A percentile compares a stretch with the other conserved stretches of the same genome.
phyloP scores from a whole-genome alignment of 2,888 invertebrate genomes.

The Clistopyga incitator region DNA sequence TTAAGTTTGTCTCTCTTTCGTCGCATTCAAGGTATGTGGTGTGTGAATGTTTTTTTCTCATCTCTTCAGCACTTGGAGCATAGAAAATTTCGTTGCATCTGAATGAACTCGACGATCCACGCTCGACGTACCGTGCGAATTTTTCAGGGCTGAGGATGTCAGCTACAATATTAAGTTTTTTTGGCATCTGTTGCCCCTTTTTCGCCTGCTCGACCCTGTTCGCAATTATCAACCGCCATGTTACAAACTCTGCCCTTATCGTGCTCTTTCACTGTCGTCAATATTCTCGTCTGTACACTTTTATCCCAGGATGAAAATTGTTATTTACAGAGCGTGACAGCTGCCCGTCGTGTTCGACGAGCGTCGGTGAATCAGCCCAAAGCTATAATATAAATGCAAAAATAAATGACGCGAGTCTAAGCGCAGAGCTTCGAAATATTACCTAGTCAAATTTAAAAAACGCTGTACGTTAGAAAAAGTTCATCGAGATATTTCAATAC shows the following conservation, averaged over 20 bases:
- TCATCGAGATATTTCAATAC: no score
- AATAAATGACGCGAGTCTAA: no score
- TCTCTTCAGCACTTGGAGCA: neutral
- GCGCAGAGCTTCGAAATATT: no score
- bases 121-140: neutral
- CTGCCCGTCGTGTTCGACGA: neutral
- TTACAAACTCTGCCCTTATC: neutral
- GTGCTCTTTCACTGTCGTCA: neutral
- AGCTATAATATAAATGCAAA: no score
- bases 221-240: neutral
- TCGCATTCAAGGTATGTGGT: no score
- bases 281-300: neutral
- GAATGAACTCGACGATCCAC: neutral
- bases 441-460: neutral
- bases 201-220: neutral
- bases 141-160: neutral
- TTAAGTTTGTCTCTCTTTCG: no score
- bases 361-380: neutral
- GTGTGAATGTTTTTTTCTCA: no score
- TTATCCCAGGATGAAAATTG: constrained; percentile 5
- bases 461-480: neutral
- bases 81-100: neutral
- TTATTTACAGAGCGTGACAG: neutral
- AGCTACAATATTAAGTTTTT: neutral
- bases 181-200: neutral